phyloP scores from a whole-genome alignment of 2,888 invertebrate genomes.

The Tuberolachnus salignus region DNA sequence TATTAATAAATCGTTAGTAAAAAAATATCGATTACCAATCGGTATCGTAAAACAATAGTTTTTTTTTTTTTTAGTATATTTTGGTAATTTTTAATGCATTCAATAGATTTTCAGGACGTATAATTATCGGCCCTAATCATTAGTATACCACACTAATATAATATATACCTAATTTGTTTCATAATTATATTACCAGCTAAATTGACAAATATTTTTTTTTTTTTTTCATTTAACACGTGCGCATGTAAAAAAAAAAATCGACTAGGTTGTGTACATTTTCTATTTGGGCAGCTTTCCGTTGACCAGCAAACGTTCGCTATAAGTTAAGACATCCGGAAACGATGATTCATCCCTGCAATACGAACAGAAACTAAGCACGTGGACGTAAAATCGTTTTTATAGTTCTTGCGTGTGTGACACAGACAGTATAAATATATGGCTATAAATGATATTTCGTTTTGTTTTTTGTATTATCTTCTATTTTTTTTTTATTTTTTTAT shows the following conservation, averaged over 20 bases:
- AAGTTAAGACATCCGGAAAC: background rate
- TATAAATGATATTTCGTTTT: background rate
- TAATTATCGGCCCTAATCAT: no score
- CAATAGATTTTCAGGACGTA: no score
- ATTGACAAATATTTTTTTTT: no score
- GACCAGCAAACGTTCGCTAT: background rate
- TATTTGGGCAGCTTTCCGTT: background rate
- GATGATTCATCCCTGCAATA: background rate
- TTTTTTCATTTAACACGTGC: constrained; percentile 9
- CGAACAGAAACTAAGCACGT: constrained; percentile 2
- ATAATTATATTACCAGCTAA: background rate
- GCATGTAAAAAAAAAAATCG: background rate
- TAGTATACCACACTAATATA: no score
- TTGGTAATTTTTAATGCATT: no score
- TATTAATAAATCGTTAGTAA: no score
- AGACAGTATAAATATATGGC: constrained; percentile 15
- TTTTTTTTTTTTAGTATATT: no score
- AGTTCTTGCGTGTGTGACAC: constrained; percentile 3
- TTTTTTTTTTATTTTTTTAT: background rate
- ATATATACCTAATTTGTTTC: no score
- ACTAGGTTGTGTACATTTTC: background rate
- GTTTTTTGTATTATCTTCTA: background rate
- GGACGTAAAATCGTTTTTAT: background rate
- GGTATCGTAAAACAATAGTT: no score
- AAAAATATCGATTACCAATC: no score